Conservation (phyloP, 2,888 invertebrate genomes). For the Conops quadrifasciatus region DNA sequence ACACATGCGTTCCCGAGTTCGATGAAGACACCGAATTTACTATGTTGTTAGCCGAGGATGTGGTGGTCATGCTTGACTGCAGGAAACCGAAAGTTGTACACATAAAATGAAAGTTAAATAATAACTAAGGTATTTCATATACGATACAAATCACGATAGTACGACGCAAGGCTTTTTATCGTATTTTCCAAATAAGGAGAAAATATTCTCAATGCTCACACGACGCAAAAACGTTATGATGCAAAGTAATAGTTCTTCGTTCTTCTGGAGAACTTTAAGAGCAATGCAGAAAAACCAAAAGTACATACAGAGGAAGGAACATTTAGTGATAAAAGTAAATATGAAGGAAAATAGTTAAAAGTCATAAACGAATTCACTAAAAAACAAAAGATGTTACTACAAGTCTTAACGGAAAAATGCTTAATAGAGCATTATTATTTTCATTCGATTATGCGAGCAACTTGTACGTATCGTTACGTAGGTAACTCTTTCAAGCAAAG, state of each 20-base stretch:
- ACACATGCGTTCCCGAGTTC: conserved; percentile 57
- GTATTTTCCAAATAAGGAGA: conserved; percentile 12
- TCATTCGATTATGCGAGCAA: background rate
- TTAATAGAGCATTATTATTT: background rate
- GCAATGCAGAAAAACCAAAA: conserved; percentile 13
- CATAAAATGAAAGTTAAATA: background rate
- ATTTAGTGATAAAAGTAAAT: conserved; percentile 9
- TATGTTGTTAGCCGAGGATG: conserved; percentile 60
- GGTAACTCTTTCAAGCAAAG: too few relatives aligned
- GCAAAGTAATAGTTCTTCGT: conserved; percentile 10
- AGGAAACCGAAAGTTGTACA: background rate
- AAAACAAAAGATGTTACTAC: background rate
- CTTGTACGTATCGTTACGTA: too few relatives aligned
- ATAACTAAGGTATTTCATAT: background rate
- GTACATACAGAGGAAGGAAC: conserved; percentile 12
- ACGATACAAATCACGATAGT: background rate
- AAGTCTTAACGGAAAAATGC: background rate
- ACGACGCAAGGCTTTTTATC: background rate
- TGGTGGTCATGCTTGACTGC: conserved; percentile 53
- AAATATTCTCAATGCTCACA: conserved; percentile 10
- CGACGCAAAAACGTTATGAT: background rate
- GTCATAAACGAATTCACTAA: too few relatives aligned
- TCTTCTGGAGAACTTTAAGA: background rate
- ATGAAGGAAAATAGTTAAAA: background rate
- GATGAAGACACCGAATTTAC: conserved; percentile 64